Evolutionary conservation across 2,888 invertebrate genomes (phyloP).

Genomic region (Cacoxenus indagator): DNA sequence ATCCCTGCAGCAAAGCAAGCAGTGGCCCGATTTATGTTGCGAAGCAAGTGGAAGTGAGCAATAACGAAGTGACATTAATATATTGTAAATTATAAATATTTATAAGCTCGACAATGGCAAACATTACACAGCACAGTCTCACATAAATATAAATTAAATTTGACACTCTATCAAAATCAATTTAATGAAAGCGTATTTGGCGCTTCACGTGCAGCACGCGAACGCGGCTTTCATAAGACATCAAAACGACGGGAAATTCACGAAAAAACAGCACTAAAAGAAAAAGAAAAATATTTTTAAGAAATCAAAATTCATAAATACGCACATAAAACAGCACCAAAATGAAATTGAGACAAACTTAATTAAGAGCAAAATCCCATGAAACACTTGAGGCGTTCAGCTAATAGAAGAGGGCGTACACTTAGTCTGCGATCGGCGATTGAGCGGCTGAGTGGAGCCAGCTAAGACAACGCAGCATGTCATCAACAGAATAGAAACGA

Average conservation of each 20-base stretch:
- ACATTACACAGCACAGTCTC: constrained; percentile 1
- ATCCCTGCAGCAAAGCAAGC: background rate
- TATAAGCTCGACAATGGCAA: background rate
- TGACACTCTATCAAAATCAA: constrained; percentile 47
- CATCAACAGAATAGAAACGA: constrained; percentile 28
- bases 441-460: background rate
- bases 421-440: no score
- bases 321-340: constrained; percentile 5
- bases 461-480: constrained; percentile 35
- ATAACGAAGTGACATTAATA: constrained; percentile 11
- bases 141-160: constrained; percentile 39
- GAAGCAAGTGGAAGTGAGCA: background rate
- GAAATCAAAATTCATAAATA: constrained; percentile 19
- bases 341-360: constrained; percentile 11
- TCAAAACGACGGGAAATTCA: constrained; percentile 26
- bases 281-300: background rate
- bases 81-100: constrained; percentile 13
- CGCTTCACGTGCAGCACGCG: constrained; percentile 60
- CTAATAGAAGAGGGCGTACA: constrained; percentile 39
- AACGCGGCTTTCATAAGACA: constrained; percentile 48
- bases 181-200: constrained; percentile 42
- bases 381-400: constrained; percentile 19
- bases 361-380: constrained; percentile 27
- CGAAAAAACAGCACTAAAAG: background rate
- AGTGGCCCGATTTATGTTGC: background rate